Base-by-base conservation (phyloP, 2,888 invertebrate species). In the Ophion slaviceki region DNA sequence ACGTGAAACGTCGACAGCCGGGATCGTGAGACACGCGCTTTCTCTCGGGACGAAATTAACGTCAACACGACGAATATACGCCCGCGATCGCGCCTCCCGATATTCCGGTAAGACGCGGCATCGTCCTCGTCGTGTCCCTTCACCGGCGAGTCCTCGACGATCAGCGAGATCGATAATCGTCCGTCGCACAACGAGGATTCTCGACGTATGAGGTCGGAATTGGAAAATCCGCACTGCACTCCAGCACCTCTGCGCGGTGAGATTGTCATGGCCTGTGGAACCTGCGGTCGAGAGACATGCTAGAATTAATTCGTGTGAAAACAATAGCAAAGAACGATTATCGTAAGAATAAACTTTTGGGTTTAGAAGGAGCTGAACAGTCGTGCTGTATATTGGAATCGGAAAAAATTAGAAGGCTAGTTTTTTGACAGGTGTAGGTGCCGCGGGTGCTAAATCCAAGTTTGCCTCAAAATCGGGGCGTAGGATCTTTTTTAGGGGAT, bases 211-310 rank as follows among this genome's bases (percentile, higher is more conserved):
- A 88, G 78, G 84, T 81, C 88, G 86, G 84, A 86, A 88, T 81
- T 88, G 86, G 87, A 86, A 87, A 87, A 87, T 87, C 87, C 87
- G 89, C 90, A 90, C 91, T 90, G 88, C 90, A 92, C 92, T 92
- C 90, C 91, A 93, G 91, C 91, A 92, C 91, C 92, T 94, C 93
- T 94, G 92, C 93, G 93, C 95, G 94, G 95, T 95, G 95, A 95
- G 96, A 96, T 95, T 96, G 96, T 96, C 96, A 96, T 96, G 96
- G 96, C 96, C 96, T 96, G 95, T 96, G 96, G 95, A 96, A 96
- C 95, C 96, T 96, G 95, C 8, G 47, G 28, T 28, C 59, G 28
- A 45, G 28, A 45, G 17, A 24, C 11, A 72, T 32, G 6, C 28
- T 10, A 36, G 61, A 64, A 14, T 24, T 32, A 64, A 24, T 32